A percentile compares a stretch with the other conserved stretches of the same genome.
phyloP scores from a whole-genome alignment of 2,113 vertebrate species.

The Nothobranchius furzeri region DNA sequence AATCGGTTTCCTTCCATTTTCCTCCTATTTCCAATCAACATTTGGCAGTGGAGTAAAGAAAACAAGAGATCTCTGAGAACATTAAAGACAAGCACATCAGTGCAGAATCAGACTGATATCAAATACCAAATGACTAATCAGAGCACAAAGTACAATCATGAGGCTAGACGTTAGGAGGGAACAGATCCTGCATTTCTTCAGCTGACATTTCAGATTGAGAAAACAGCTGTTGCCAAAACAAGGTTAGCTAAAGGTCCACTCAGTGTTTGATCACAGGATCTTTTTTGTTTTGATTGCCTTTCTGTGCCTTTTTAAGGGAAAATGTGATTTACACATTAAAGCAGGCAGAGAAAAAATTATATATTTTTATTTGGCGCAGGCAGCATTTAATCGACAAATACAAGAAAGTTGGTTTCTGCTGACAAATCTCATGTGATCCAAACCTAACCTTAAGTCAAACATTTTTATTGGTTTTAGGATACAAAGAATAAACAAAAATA shows the following conservation, averaged over 20 bases:
- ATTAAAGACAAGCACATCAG: slow-evolving; percentile 14
- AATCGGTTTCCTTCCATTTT: slow-evolving; percentile 48
- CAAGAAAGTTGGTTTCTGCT: neutral
- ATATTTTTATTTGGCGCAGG: too few species aligned
- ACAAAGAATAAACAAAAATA: neutral
- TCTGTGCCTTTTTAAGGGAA: slow-evolving; percentile 1
- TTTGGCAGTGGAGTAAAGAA: slow-evolving; percentile 44
- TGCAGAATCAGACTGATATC: slow-evolving; percentile 4
- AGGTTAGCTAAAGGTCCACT: neutral
- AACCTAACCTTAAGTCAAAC: neutral
- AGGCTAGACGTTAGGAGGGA: slow-evolving; percentile 4
- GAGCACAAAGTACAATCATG: neutral
- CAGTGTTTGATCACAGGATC: neutral
- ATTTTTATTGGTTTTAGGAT: neutral
- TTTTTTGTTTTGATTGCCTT: neutral
- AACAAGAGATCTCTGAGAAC: slow-evolving; percentile 4
- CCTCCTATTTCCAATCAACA: slow-evolving; percentile 47
- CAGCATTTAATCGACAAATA: neutral
- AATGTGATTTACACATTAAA: neutral
- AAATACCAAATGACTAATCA: slow-evolving; percentile 12
- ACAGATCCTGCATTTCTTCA: neutral
- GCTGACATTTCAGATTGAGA: neutral
- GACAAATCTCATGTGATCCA: slow-evolving; percentile 3
- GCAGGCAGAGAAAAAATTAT: neutral
- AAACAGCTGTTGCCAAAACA: slow-evolving; percentile 6